Conservation (phyloP, 2,888 invertebrate genomes). For the Papilio gigon region DNA sequence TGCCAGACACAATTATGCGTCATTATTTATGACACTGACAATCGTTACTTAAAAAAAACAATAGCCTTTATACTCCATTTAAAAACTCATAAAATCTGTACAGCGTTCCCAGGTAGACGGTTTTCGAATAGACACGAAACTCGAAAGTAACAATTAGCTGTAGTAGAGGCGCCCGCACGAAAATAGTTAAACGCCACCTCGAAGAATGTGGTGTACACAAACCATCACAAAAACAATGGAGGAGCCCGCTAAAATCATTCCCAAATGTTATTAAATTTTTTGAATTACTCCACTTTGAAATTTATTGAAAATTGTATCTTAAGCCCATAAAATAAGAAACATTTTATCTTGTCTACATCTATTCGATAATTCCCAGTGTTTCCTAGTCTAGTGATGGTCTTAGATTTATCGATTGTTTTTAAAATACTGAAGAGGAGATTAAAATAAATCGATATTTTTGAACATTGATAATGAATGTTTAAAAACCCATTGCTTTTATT, state of each 20-base stretch:
- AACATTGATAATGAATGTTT: no score
- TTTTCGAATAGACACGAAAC: slow-evolving; percentile 9
- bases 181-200: slow-evolving; percentile 40
- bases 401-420: not conserved
- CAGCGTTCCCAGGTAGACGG: slow-evolving; percentile 28
- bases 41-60: not conserved
- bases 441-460: no score
- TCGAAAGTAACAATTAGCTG: slow-evolving; percentile 13
- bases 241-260: slow-evolving; percentile 50
- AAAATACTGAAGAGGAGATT: not conserved
- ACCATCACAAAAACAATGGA: slow-evolving; percentile 50
- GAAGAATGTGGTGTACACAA: slow-evolving; percentile 50
- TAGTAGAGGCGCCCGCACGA: slow-evolving; percentile 17
- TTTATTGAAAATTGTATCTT: slow-evolving; percentile 4
- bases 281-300: slow-evolving; percentile 40
- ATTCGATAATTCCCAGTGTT: slow-evolving; percentile 1
- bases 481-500: no score
- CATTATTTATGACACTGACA: no score
- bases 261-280: slow-evolving; percentile 42
- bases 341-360: not conserved
- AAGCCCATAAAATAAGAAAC: not conserved
- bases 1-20: no score
- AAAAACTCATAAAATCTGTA: not conserved
- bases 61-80: not conserved
- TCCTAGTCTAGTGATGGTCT: not conserved